phyloP scores from a whole-genome alignment of 2,888 invertebrate species.

The Lepidocyrtoides sp. region DNA sequence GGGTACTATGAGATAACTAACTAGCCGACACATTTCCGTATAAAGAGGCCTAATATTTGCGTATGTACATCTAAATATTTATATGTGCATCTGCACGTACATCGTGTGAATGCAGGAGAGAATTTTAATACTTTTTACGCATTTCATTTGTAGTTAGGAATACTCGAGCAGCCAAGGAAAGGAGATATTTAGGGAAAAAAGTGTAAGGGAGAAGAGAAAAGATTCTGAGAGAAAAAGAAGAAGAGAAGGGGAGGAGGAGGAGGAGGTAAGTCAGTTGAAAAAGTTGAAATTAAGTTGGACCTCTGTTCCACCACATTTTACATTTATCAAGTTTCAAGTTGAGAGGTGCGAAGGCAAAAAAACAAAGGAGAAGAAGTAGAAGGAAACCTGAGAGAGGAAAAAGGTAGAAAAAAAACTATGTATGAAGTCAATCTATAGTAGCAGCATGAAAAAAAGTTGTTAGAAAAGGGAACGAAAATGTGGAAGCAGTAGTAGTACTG shows the following conservation, averaged over 20 bases:
- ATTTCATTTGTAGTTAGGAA: background rate
- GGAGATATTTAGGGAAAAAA: too few relatives aligned
- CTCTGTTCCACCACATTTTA: constrained; percentile 76
- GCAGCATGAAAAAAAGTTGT: too few relatives aligned
- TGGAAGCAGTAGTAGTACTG: background rate
- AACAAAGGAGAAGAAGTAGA: too few relatives aligned
- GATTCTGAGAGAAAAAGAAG: constrained; percentile 15
- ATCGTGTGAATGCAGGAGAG: background rate
- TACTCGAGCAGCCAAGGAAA: background rate
- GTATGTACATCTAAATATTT: background rate
- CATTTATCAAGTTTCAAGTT: constrained; percentile 74
- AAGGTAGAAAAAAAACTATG: background rate
- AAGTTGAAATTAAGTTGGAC: constrained; percentile 78
- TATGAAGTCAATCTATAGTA: too few relatives aligned
- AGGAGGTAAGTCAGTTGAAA: constrained; percentile 62
- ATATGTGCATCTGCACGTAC: background rate
- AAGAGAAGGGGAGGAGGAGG: constrained; percentile 21
- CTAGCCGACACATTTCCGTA: background rate
- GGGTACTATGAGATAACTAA: background rate
- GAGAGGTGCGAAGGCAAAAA: constrained; percentile 51
- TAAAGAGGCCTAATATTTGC: background rate
- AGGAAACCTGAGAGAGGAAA: constrained; percentile 29
- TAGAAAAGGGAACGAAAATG: background rate
- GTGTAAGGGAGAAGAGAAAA: too few relatives aligned
- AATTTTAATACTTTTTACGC: background rate